Base-by-base conservation (phyloP, 2,113 vertebrate genomes). In the Corythornis cristatus region DNA sequence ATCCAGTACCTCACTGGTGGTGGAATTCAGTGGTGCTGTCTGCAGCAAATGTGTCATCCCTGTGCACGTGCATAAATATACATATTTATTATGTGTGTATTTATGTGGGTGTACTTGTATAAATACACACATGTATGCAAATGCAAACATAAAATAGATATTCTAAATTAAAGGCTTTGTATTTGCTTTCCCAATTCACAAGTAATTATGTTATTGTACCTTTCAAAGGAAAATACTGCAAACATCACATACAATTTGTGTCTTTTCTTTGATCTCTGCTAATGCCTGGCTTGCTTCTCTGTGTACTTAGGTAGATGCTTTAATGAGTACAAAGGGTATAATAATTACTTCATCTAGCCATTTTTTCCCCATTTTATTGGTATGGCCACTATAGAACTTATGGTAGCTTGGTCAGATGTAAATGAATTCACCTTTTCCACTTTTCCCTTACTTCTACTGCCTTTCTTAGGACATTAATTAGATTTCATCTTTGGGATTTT, bases 21-120 rank as follows among this genome's bases (percentile, higher is more conserved):
- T 51, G 22, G 23, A 71, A 46, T 50, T 77, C 31, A 29, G 28
- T 35, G 8, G 29, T 13, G 3, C 21, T 64, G 12, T 31, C 43
- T 78, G 53, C 4, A 16, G 31, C 15, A 89, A 48, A 23, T 0
- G 1, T 0, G 0, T 22, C 9, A 64, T 26, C 56, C 56, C 31
- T 23, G 17, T 61, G 40, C 1, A 2, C 0, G 0, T 29, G 29
- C 21, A 42, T 40, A 42, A 26, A 43, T 23, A 17, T 2, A 7
- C 17, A 21, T 45, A 11, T 57, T 19, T 70, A 9, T 77, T 10
- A 37, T 35, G 2, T 71, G 9, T 80, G 11, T 20, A 11, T 60
- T 71, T 75, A 16, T 61, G 40, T 33, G 60, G 25, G 25, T 15
- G 5, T 13, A 50, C 15, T 5, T n/a, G 11, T 71, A 64, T 43